Evolutionary conservation across 2,113 vertebrate genomes (phyloP).

Genomic region (Callocephalon fimbriatum): DNA sequence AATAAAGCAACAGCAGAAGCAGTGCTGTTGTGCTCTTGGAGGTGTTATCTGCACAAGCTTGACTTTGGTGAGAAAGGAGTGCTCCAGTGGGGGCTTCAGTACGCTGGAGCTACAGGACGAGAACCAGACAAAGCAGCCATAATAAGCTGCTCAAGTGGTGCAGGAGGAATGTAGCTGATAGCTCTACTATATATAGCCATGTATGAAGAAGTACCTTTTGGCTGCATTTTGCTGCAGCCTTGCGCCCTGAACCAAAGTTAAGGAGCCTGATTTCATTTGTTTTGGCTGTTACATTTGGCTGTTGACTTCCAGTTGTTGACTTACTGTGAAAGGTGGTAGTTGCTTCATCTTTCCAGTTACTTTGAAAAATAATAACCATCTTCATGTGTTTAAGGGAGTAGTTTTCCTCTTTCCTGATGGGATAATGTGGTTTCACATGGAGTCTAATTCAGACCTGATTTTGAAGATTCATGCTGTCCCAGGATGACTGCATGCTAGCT

Average conservation of each 20-base stretch:
- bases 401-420: not conserved
- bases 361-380: not conserved
- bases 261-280: not conserved
- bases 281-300: not conserved
- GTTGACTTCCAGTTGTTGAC: not conserved
- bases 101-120: not conserved
- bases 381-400: not conserved
- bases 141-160: not conserved
- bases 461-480: not conserved
- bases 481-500: not conserved
- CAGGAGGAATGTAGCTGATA: conserved; percentile 25
- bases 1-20: not conserved
- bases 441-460: not conserved
- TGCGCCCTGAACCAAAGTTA: not conserved
- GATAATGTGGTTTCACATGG: not conserved
- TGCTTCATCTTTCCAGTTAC: not conserved
- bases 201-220: not conserved
- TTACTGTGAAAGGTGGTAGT: not conserved
- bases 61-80: fast-evolving
- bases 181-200: not conserved
- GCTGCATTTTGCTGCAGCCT: not conserved
- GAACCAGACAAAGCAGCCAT: not conserved
- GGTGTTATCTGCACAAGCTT: fast-evolving
- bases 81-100: not conserved
- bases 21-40: not conserved